Evolutionary conservation across 1,140 invertebrate species (phyloP).

Genomic region (Lepidurus packardi): DNA sequence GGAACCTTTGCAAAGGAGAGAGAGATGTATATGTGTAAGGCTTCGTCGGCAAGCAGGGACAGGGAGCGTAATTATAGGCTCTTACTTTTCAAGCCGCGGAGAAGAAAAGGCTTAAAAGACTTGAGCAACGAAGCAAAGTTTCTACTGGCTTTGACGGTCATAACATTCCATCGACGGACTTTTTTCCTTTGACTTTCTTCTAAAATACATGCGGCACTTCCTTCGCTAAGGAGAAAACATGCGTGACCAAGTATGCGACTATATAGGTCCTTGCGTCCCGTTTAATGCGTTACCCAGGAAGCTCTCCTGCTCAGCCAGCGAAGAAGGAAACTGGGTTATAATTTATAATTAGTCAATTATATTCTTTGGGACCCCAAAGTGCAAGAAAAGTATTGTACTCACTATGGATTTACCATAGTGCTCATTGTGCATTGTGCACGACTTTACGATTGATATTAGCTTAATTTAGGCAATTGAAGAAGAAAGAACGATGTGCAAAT

Average conservation of each 20-base stretch:
- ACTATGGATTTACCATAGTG: background rate
- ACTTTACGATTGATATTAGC: background rate
- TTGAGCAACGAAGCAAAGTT: background rate
- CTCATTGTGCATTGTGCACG: background rate
- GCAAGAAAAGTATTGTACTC: background rate
- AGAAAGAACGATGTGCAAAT: background rate
- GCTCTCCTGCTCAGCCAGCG: background rate
- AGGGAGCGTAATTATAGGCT: slow-evolving; percentile 15
- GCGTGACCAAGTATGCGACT: background rate
- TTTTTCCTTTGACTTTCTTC: background rate
- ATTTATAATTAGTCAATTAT: slow-evolving; percentile 17
- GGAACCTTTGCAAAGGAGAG: background rate
- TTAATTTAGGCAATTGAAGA: background rate
- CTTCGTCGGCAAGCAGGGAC: background rate
- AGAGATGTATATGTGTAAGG: background rate
- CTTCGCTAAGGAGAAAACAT: slow-evolving; percentile 1
- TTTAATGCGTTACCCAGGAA: background rate
- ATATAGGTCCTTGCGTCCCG: background rate
- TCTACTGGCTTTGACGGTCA: background rate
- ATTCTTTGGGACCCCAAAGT: background rate
- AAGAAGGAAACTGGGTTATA: background rate
- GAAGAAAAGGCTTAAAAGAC: background rate
- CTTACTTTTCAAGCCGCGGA: background rate
- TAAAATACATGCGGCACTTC: background rate
- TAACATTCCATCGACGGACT: background rate